Evolutionary conservation across 2,888 invertebrate genomes (phyloP).

Genomic region (Cataglyphis cursor): DNA sequence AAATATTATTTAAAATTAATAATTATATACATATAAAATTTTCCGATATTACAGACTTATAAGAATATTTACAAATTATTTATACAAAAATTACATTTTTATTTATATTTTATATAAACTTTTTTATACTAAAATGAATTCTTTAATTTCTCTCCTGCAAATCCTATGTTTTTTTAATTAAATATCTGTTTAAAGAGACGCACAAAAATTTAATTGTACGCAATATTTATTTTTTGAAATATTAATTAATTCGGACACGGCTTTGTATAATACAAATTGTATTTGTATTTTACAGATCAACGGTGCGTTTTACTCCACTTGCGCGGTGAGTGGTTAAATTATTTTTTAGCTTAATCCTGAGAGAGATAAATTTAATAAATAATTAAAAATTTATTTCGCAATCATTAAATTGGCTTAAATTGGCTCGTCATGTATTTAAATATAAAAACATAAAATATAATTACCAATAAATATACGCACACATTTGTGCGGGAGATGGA

Average conservation of each 20-base stretch:
- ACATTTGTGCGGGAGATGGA: background rate
- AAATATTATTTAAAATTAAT: background rate
- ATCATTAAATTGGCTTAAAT: background rate
- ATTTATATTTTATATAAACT: background rate
- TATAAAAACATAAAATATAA: background rate
- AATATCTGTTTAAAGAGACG: background rate
- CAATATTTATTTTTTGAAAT: background rate
- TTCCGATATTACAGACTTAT: background rate
- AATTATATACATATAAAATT: background rate
- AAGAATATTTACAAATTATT: background rate
- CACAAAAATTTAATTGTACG: background rate
- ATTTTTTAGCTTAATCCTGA: background rate
- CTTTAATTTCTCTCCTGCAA: background rate
- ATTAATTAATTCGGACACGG: background rate
- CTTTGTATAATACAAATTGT: constrained; percentile 1
- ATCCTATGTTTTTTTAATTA: background rate
- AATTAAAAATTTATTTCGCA: background rate
- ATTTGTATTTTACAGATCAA: background rate
- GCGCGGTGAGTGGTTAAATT: background rate
- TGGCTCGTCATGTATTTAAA: background rate
- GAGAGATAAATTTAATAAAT: background rate
- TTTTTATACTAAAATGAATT: background rate
- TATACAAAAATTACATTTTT: background rate
- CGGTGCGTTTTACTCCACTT: background rate
- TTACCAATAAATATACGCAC: background rate